Conservation (phyloP, 2,888 invertebrate species). For the Hymenopus coronatus region DNA sequence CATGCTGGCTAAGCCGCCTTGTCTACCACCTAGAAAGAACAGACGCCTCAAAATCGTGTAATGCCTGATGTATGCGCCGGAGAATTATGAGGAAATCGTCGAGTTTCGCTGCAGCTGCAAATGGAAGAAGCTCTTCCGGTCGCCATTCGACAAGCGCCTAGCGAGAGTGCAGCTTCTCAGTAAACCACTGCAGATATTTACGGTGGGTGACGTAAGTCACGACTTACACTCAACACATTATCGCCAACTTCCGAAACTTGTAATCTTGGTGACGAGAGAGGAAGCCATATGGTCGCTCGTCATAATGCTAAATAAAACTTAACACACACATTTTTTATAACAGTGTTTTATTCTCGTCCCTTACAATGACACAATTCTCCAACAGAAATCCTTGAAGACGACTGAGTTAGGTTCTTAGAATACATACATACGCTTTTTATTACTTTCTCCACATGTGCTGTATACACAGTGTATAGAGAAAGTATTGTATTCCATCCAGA, state of each 20-base stretch:
- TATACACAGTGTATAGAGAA: too few species aligned
- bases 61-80: too few species aligned
- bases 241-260: too few species aligned
- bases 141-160: background rate
- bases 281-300: background rate
- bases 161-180: background rate
- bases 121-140: background rate
- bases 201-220: background rate
- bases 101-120: background rate
- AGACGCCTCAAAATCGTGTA: background rate
- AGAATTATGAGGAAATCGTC: background rate
- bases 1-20: background rate
- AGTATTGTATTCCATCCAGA: too few species aligned
- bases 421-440: too few species aligned
- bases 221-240: background rate
- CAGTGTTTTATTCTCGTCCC: too few species aligned
- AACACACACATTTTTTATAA: too few species aligned
- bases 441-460: too few species aligned
- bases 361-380: too few species aligned
- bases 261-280: background rate
- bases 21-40: background rate
- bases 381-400: too few species aligned
- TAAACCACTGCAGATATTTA: background rate
- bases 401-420: too few species aligned
- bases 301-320: too few species aligned